Conservation (phyloP, 2,888 invertebrate species). For the Drosophila mettleri region DNA sequence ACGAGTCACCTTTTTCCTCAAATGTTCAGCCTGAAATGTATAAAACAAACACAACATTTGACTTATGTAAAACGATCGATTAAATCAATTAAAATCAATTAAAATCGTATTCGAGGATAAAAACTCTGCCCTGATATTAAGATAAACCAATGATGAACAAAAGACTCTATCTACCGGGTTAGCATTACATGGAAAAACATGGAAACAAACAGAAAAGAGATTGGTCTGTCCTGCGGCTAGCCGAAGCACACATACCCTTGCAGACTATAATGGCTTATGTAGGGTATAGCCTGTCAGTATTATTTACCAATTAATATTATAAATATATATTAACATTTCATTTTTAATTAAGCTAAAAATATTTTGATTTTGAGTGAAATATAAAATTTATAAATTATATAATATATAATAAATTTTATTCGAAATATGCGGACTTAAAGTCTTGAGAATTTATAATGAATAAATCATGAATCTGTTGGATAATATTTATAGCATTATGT, state of each 20-base stretch:
- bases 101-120: slow-evolving; percentile 72
- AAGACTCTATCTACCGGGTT: slow-evolving; percentile 33
- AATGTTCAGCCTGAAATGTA: slow-evolving; percentile 90
- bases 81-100: slow-evolving; percentile 11
- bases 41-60: slow-evolving; percentile 61
- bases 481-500: not conserved
- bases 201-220: not conserved
- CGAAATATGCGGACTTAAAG: too few relatives aligned
- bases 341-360: too few relatives aligned
- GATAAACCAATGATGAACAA: slow-evolving; percentile 23
- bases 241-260: slow-evolving; percentile 4
- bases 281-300: too few relatives aligned
- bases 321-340: too few relatives aligned
- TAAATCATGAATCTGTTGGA: too few relatives aligned
- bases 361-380: too few relatives aligned
- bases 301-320: too few relatives aligned
- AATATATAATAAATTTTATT: not conserved
- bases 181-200: slow-evolving; percentile 27
- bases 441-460: too few relatives aligned
- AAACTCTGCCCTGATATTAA: slow-evolving; percentile 45
- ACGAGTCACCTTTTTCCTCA: slow-evolving; percentile 95
- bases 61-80: slow-evolving; percentile 30
- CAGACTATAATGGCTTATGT: not conserved
- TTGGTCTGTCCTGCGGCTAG: not conserved
- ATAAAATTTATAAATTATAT: too few relatives aligned